Conservation (phyloP, 2,113 vertebrate species). For the Malurus alboscapulatus region DNA sequence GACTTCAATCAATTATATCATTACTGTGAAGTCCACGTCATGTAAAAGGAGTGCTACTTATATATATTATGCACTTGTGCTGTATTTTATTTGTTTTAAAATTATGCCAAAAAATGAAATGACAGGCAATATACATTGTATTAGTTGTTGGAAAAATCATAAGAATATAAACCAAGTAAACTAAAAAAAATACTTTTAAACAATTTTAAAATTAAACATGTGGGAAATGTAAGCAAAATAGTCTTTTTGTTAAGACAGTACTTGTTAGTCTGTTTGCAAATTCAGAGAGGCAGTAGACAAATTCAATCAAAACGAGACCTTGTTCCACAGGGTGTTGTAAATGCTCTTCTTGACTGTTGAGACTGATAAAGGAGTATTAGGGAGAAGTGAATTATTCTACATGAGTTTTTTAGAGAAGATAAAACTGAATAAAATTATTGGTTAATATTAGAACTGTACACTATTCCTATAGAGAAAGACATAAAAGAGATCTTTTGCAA, state of each 20-base stretch:
- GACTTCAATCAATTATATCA: not conserved
- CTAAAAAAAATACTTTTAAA: not conserved
- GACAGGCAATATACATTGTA: not conserved
- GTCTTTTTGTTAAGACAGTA: not conserved
- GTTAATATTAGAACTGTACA: not conserved
- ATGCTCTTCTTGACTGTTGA: not conserved
- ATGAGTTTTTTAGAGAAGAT: not conserved
- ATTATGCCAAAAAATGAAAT: not conserved
- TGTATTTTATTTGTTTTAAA: conserved; percentile 1
- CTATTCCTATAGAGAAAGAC: not conserved
- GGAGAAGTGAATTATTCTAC: not conserved
- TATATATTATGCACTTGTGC: not conserved
- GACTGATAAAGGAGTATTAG: not conserved
- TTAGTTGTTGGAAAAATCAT: not conserved
- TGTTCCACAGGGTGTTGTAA: not conserved
- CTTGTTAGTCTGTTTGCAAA: not conserved
- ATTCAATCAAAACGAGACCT: not conserved
- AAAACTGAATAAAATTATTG: not conserved
- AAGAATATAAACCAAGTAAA: not conserved
- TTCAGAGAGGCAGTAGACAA: not conserved
- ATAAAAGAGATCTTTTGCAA: not conserved
- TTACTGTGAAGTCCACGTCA: not conserved
- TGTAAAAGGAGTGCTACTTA: not conserved
- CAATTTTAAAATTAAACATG: not conserved
- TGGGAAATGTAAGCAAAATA: not conserved